Base-by-base conservation (phyloP, 2,113 vertebrate genomes). In the Scartelaos histophorus region DNA sequence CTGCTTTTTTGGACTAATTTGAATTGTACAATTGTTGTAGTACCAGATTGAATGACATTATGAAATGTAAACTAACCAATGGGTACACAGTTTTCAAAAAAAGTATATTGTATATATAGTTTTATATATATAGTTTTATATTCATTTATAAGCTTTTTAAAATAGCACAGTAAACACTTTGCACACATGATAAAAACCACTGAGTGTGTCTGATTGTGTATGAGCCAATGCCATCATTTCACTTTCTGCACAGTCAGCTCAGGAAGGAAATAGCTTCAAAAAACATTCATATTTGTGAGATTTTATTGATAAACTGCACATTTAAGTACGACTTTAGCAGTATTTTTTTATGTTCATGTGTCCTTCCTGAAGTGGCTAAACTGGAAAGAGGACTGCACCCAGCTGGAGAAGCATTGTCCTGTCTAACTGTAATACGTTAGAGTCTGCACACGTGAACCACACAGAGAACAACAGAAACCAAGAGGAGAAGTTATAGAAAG, bases 161-260 rank as follows among this genome's bases (percentile, higher is more conserved):
- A 97, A 97, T 95, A 97, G 96, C 97, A 99, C 96, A 97, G 95
- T 96, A 97, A 98, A 99, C 96, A 99, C 96, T 96, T 97, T 95
- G 94, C 95, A 98, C 96, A 98, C 95, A 96, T 96, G 96, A 96
- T 96, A 97, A 95, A 97, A 99, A 98, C 95, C 97, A 99, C 96
- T 95, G 94, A 96, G 96, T 96, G 95, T 96, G 94, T 97, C 93
- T 95, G 95, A 97, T 96, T 90, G 95, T 91, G 94, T 93, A 80
- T 94, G 94, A 95, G 95, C 93, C 95, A 94, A 93, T 93, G 91
- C 91, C 93, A 85, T 93, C 88, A 71, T 73, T 84, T 84, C 84
- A 77, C 83, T 83, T 90, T 81, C 78, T 81, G 69, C 69, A 58
- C 82, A 85, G 85, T 76, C 86, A 85, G 70, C 83, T 88, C 89